Base-by-base conservation (phyloP, 2,113 vertebrate genomes). In the Ophthalmolycus amberensis region DNA sequence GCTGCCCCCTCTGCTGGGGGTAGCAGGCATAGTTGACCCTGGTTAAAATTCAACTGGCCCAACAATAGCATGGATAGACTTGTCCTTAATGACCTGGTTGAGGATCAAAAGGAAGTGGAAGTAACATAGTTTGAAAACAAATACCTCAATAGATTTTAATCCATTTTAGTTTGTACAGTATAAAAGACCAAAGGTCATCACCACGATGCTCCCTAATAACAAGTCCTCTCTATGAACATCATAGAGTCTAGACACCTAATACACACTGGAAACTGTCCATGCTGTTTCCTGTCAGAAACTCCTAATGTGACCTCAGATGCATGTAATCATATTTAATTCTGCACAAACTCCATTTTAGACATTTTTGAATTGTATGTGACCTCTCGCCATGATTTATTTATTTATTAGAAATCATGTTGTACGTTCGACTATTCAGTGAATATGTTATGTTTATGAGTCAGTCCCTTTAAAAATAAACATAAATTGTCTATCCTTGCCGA, bases 1-100 rank as follows among this genome's bases (percentile, higher is more conserved):
- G 86, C 87, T 87, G 86, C 92, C 82, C 87, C 90, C 91, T 91
- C 92, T 93, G 88, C 90, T 92, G 91, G 91, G 87, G 81, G 81
- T 75, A 60, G 80, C 66, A 71, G 88, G 81, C 85, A 92, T 87
- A 88, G 89, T 88, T 92, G 89, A 92, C 90, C 89, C 87, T 86
- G 84, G 91, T 91, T 92, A 88, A 92, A 93, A 89, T 94, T 91
- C 87, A 91, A 91, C 88, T 64, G 66, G 72, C 44, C 34, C 32
- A 44, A 85, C 85, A 89, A 89, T 82, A 84, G 80, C 58, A 16
- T 40, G 46, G 40, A 76, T 70, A 40, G 87, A 77, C 37, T 40
- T 88, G 63, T 75, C 12, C 46, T 77, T 70, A 73, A 76, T 80
- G 69, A 52, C 69, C 62, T 59, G 37, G 34, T 68, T 12, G 0